A percentile compares a stretch with the other conserved stretches of the same genome.
Evolutionary conservation across 2,113 vertebrate genomes (phyloP).

Genomic region (Nannospalax galili): DNA sequence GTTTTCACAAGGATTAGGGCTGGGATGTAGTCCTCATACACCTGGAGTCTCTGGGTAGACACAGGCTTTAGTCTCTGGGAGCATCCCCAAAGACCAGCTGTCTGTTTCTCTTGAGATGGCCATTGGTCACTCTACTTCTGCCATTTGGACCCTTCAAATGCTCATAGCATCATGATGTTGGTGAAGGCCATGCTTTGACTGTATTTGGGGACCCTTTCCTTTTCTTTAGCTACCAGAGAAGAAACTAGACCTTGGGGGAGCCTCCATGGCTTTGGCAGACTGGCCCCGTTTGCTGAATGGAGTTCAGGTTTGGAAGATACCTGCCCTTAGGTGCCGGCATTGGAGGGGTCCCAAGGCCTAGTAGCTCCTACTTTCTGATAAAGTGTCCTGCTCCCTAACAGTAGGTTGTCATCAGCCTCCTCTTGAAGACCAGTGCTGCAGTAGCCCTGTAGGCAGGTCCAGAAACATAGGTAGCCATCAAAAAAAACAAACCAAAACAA

Average conservation of each 20-base stretch:
- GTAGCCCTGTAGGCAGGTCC: background rate
- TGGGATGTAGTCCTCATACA: background rate
- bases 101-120: background rate
- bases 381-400: background rate
- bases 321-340: background rate
- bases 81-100: background rate
- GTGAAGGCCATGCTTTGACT: background rate
- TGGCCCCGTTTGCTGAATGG: background rate
- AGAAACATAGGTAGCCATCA: background rate
- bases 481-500: background rate
- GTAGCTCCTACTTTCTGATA: background rate
- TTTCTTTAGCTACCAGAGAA: background rate
- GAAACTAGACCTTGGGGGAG: background rate
- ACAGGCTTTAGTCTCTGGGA: background rate
- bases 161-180: background rate
- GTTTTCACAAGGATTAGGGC: background rate
- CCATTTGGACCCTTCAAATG: constrained; percentile 50
- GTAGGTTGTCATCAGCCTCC: background rate
- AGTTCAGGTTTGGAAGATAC: background rate
- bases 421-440: background rate
- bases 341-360: background rate
- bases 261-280: background rate
- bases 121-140: background rate
- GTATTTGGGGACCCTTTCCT: background rate
- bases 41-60: background rate